Evolutionary conservation across 2,113 vertebrate genomes (phyloP), one percentile per base, ranked within the genome.

Genomic region (Caretta caretta): DNA sequence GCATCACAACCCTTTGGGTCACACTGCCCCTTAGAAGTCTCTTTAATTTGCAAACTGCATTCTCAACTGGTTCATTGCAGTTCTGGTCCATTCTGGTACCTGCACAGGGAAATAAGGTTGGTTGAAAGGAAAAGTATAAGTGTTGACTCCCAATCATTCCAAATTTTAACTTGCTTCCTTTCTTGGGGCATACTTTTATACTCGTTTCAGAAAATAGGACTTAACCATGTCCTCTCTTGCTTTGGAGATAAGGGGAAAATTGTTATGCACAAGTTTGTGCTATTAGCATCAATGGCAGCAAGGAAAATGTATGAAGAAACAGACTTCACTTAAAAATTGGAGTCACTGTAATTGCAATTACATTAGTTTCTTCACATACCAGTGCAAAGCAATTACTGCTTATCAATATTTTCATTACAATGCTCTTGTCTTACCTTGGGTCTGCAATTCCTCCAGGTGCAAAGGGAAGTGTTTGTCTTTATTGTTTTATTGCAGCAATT

Each of bases 1-100:
- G n/a, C n/a, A 57, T 24, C 3, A 35, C 49, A 20, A 0, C 6
- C 16, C 5, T 24, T 22, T 48, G 8, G 0, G 2, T 8, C 10
- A 27, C 7, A 3, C n/a, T 38, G 8, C 24, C 17, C 25, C 0
- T 1, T 2, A 80, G 31, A 38, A 84, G 25, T 80, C 20, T 54
- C 48, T 35, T 62, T 9, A 72, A 4, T 38, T 38, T 75, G 51
- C 48, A 50, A 42, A 62, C 8, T 10, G 8, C 3, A 11, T 1
- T 10, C 10, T 59, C 5, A 53, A 31, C 48, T 38, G 10, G 8
- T 2, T 53, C 76, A 31, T 53, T 93, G 69, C 12, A 76, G 59
- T n/a, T 50, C 22, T 46, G 72, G 69, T 19, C n/a, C 38, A 76
- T 13, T 38, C n/a, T 27, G 11, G 20, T 16, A 5, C 22, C 10